Evolutionary conservation across 2,113 vertebrate genomes (phyloP).

Genomic region (Cariama cristata): DNA sequence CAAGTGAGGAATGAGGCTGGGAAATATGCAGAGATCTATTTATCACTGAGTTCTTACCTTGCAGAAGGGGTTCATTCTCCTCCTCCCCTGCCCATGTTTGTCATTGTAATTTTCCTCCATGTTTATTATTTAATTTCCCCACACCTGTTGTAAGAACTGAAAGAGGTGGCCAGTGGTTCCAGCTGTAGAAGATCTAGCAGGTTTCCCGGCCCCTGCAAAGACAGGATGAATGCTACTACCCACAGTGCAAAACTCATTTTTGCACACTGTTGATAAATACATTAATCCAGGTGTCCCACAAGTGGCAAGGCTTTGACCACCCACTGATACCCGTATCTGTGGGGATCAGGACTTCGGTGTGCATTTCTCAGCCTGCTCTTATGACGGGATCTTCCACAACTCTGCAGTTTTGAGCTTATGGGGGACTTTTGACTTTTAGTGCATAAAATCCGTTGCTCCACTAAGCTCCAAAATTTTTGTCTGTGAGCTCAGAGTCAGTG

Average conservation of each 20-base stretch:
- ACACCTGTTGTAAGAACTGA: neutral
- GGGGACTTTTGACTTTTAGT: neutral
- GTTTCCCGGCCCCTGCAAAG: neutral
- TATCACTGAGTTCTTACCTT: constrained; percentile 53
- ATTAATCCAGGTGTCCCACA: neutral
- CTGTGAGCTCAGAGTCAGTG: neutral
- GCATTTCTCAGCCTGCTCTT: neutral
- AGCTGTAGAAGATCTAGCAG: neutral
- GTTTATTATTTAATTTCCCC: neutral
- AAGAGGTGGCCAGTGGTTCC: neutral
- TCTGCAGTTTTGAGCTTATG: neutral
- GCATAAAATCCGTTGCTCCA: neutral
- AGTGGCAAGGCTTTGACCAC: neutral
- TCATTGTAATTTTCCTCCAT: neutral
- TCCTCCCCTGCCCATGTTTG: neutral
- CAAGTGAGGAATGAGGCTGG: constrained; percentile 68
- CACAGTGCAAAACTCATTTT: neutral
- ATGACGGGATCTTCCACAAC: neutral
- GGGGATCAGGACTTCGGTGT: fast-evolving
- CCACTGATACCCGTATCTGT: neutral
- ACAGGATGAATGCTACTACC: neutral
- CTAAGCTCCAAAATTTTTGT: neutral
- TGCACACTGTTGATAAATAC: neutral
- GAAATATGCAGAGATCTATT: constrained; percentile 52
- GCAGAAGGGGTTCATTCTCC: neutral